Conservation (phyloP, 1,140 invertebrate genomes). For the Chrysopa pallens region DNA sequence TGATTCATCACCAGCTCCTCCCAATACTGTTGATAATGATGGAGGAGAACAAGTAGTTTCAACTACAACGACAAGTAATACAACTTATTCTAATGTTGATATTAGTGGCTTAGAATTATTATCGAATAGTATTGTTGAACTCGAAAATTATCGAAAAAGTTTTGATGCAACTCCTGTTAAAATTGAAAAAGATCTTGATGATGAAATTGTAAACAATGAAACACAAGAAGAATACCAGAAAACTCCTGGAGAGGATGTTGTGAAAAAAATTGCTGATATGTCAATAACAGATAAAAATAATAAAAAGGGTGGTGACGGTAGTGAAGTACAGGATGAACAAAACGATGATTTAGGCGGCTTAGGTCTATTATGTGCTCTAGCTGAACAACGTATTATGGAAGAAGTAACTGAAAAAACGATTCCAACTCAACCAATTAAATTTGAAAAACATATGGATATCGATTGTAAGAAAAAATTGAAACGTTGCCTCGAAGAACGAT, state of each 20-base stretch:
- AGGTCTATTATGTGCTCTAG: slow-evolving; percentile 63
- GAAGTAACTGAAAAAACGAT: slow-evolving; percentile 33
- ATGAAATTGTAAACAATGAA: not conserved
- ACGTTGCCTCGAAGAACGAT: not conserved
- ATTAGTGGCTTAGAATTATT: slow-evolving; percentile 61
- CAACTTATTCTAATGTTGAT: slow-evolving; percentile 23
- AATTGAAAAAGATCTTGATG: slow-evolving; percentile 6
- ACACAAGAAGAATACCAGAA: not conserved
- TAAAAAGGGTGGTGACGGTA: slow-evolving; percentile 7
- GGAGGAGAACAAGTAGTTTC: slow-evolving; percentile 6
- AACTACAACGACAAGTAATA: not conserved
- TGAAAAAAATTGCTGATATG: slow-evolving; percentile 8
- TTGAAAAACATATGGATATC: slow-evolving; percentile 2
- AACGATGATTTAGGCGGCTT: slow-evolving; percentile 44
- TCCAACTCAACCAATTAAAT: slow-evolving; percentile 7
- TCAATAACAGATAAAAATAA: slow-evolving; percentile 6
- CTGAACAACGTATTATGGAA: slow-evolving; percentile 66
- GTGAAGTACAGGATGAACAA: slow-evolving; percentile 14
- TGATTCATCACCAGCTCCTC: not conserved
- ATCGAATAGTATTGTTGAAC: slow-evolving; percentile 63
- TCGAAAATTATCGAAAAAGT: slow-evolving; percentile 28
- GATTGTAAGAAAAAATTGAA: slow-evolving; percentile 21
- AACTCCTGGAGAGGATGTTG: slow-evolving; percentile 1
- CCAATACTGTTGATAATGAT: slow-evolving; percentile 6
- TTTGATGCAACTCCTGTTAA: slow-evolving; percentile 13